Conservation (phyloP, 2,797 vertebrate genomes). For the Cirrhinus mrigala region DNA sequence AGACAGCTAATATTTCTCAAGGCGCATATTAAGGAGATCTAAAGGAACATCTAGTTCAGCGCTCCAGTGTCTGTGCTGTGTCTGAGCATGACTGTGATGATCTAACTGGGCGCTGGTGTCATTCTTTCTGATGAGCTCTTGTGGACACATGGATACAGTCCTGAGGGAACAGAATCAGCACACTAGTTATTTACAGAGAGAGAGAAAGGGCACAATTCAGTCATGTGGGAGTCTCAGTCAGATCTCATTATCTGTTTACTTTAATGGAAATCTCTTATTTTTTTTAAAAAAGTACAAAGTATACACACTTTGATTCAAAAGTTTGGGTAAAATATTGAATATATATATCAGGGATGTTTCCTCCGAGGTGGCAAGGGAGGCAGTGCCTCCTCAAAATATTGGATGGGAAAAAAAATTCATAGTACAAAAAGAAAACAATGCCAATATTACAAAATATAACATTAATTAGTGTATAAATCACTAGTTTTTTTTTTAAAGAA, state of each 20-base stretch:
- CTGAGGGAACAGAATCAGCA: constrained; percentile 30
- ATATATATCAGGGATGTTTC: too few species aligned
- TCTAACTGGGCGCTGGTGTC: constrained; percentile 24
- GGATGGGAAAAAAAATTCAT: too few species aligned
- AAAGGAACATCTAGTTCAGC: constrained; percentile 30
- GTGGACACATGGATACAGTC: constrained; percentile 24
- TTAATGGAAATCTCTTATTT: background rate
- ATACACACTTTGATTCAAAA: background rate
- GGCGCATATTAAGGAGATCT: constrained; percentile 29
- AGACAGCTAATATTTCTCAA: constrained; percentile 1
- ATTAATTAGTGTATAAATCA: too few species aligned
- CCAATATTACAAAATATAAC: too few species aligned
- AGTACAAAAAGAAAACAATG: too few species aligned
- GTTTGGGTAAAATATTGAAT: too few species aligned
- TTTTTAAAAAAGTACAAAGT: background rate
- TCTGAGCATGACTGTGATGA: constrained; percentile 20
- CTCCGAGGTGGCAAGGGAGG: too few species aligned
- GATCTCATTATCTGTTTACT: background rate
- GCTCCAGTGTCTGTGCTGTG: background rate
- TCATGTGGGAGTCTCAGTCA: constrained; percentile 17
- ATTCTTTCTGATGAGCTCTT: constrained; percentile 30
- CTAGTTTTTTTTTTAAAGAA: too few species aligned
- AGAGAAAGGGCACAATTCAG: constrained; percentile 22
- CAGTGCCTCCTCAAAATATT: too few species aligned
- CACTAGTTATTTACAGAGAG: constrained; percentile 30